A percentile compares a stretch with the other conserved stretches of the same genome.
These are phyloP conservation scores for Apoderus coryli DNA, from an alignment of 2,888 invertebrate genomes.

Conservation along the genomic window DNA sequence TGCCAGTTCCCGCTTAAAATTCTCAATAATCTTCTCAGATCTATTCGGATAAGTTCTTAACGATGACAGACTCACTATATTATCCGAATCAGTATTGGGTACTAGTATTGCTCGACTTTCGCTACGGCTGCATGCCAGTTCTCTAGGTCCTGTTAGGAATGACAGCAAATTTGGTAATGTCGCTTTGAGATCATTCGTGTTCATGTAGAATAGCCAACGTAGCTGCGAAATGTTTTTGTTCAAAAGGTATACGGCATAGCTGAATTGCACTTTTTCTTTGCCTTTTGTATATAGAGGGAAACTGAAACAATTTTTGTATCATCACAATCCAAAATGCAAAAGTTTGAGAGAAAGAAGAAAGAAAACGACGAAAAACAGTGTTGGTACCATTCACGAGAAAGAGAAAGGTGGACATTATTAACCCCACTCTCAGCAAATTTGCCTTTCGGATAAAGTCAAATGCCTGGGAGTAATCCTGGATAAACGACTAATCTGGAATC, in stretches of 20 bases:
- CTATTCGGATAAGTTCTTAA: background rate
- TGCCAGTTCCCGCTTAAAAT: no score
- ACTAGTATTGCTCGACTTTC: background rate
- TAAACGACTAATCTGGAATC: no score
- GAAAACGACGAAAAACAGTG: no score
- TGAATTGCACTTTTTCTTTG: slow-evolving; percentile 64
- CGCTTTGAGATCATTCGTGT: slow-evolving; percentile 58
- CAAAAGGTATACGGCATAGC: slow-evolving; percentile 80
- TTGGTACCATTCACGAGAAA: no score
- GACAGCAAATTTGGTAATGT: slow-evolving; percentile 57
- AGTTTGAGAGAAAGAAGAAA: no score
- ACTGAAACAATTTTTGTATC: no score
- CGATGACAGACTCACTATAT: slow-evolving; percentile 2
- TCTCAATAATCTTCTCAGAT: slow-evolving; percentile 14
- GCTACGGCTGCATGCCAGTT: no score
- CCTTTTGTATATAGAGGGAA: slow-evolving; percentile 73
- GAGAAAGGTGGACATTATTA: no score
- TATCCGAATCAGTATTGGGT: slow-evolving; percentile 10
- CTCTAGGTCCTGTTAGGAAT: slow-evolving; percentile 24
- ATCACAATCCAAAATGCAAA: no score
- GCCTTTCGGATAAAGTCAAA: no score
- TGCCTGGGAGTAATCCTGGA: no score
- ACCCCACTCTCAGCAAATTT: no score
- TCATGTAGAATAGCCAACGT: slow-evolving; percentile 57
- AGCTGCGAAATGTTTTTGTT: slow-evolving; percentile 93